These are phyloP conservation scores for Tetrax tetrax DNA, from an alignment of 2,113 vertebrate genomes.

Conservation along the genomic window DNA sequence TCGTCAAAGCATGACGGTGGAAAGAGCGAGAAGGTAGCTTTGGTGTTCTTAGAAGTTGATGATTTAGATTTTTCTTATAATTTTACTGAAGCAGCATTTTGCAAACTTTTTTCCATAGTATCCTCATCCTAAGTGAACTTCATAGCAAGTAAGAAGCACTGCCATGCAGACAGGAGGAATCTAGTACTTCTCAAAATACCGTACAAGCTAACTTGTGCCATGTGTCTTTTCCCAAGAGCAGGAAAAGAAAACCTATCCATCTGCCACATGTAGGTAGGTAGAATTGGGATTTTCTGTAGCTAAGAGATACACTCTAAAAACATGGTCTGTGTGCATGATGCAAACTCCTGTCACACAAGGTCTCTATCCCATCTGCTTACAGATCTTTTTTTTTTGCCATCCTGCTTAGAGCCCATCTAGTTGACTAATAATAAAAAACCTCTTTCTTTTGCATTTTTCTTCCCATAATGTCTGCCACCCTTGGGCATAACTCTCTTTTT, in stretches of 20 bases:
- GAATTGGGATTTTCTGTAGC: background rate
- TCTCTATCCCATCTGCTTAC: background rate
- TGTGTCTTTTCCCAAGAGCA: background rate
- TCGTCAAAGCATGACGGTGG: background rate
- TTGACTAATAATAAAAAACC: background rate
- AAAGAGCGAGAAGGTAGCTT: background rate
- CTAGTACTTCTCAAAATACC: background rate
- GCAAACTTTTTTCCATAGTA: background rate
- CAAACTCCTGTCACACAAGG: background rate
- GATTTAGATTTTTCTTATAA: background rate
- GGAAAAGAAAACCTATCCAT: background rate
- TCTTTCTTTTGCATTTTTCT: background rate
- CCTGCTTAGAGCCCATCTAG: background rate
- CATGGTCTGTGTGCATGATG: background rate
- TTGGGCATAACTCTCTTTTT: background rate
- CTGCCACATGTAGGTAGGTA: background rate
- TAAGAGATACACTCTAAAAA: background rate
- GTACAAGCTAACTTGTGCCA: background rate
- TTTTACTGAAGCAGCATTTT: background rate
- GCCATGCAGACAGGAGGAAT: background rate
- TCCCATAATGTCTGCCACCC: background rate
- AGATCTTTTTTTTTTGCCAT: background rate
- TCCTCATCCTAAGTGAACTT: background rate
- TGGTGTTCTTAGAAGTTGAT: background rate
- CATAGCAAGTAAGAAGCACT: background rate